These are phyloP conservation scores for Dugesia japonica DNA, from an alignment of 2,888 invertebrate species.

Conservation along the genomic window DNA sequence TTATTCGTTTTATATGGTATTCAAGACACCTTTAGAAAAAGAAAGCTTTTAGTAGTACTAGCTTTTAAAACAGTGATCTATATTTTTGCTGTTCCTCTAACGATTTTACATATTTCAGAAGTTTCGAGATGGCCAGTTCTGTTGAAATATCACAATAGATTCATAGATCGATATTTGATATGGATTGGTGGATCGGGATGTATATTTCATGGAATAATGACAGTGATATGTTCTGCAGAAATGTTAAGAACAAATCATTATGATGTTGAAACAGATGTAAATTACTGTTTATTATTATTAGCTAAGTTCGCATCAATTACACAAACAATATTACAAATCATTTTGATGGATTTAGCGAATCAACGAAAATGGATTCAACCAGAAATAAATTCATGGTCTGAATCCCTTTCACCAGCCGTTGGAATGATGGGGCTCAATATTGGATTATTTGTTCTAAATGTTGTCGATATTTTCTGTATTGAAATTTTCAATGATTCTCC, in stretches of 20 bases:
- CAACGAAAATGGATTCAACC: neutral
- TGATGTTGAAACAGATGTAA: too few relatives aligned
- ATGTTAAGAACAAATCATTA: neutral
- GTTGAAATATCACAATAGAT: neutral
- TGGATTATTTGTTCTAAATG: neutral
- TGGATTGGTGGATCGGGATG: neutral
- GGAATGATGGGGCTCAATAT: slow-evolving; percentile 14
- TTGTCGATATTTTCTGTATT: neutral
- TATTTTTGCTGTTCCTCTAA: neutral
- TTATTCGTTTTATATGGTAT: neutral
- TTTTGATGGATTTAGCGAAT: neutral
- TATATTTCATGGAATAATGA: neutral
- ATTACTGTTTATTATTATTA: neutral
- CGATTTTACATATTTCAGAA: neutral
- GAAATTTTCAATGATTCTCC: neutral
- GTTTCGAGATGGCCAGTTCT: neutral
- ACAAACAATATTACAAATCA: neutral
- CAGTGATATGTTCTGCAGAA: neutral
- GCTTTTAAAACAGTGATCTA: neutral
- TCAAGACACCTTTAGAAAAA: neutral
- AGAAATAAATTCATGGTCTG: slow-evolving; percentile 6
- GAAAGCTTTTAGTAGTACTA: neutral
- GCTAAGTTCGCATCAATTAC: neutral
- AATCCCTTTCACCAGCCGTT: neutral
- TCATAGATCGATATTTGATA: neutral